Evolutionary conservation across 2,888 invertebrate species (phyloP).

Genomic region (Hyposoter dolosus): DNA sequence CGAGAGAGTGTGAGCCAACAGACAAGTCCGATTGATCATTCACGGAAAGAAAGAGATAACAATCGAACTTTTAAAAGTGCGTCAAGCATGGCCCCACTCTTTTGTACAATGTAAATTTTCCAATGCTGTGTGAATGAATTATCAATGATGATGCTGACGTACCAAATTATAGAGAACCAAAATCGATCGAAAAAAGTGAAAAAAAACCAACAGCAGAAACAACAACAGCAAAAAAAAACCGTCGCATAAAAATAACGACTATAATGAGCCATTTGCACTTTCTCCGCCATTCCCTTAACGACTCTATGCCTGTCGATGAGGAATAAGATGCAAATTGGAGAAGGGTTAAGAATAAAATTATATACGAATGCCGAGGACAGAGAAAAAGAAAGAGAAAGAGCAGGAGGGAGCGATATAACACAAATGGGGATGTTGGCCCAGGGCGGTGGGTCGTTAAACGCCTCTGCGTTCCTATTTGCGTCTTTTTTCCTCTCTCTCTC

Average conservation of each 20-base stretch:
- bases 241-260: constrained; percentile 31
- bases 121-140: constrained; percentile 16
- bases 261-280: constrained; percentile 45
- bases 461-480: constrained; percentile 68
- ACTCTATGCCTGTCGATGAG: constrained; percentile 28
- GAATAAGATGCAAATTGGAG: constrained; percentile 64
- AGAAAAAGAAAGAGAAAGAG: constrained; percentile 20
- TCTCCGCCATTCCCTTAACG: constrained; percentile 51
- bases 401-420: constrained; percentile 10
- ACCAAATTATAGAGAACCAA: neutral
- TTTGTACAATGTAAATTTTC: neutral
- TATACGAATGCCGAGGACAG: constrained; percentile 54
- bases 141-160: neutral
- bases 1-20: neutral
- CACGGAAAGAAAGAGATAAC: constrained; percentile 1
- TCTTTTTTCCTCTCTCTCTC: neutral
- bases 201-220: neutral
- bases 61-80: constrained; percentile 16
- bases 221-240: constrained; percentile 29
- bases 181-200: constrained; percentile 61
- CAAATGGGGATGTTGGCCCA: constrained; percentile 54
- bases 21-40: neutral
- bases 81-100: constrained; percentile 6
- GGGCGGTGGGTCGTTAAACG: constrained; percentile 70
- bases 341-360: constrained; percentile 58